Conservation (phyloP, 2,113 vertebrate species). For the Archocentrus centrarchus region DNA sequence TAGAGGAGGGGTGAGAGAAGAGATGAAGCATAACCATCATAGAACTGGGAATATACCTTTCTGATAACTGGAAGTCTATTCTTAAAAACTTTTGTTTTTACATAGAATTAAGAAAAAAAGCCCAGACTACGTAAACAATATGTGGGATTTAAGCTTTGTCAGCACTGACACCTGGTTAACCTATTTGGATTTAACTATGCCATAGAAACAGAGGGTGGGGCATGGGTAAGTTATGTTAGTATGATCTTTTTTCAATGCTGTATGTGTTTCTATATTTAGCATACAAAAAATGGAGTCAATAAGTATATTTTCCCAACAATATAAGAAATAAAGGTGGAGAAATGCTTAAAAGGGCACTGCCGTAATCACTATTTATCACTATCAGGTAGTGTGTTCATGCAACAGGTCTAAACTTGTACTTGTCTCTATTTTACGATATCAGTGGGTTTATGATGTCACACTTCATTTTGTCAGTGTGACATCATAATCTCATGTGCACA, state of each 20-base stretch:
- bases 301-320: neutral
- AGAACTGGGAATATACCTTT: constrained; percentile 3
- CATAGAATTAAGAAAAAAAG: neutral
- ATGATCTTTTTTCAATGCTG: neutral
- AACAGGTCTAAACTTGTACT: neutral
- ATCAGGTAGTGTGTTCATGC: neutral
- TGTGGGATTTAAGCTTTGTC: neutral
- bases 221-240: constrained; percentile 58
- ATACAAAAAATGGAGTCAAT: neutral
- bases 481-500: neutral
- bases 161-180: neutral
- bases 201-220: constrained; percentile 15
- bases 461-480: neutral
- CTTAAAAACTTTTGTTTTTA: neutral
- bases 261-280: neutral
- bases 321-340: neutral
- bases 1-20: constrained; percentile 23
- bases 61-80: neutral
- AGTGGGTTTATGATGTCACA: neutral
- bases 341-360: neutral
- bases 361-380: neutral
- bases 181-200: constrained; percentile 9
- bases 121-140: neutral
- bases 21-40: constrained; percentile 42
- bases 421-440: neutral